phyloP scores from a whole-genome alignment of 2,888 invertebrate species.

The Lepidocyrtinus sp. region DNA sequence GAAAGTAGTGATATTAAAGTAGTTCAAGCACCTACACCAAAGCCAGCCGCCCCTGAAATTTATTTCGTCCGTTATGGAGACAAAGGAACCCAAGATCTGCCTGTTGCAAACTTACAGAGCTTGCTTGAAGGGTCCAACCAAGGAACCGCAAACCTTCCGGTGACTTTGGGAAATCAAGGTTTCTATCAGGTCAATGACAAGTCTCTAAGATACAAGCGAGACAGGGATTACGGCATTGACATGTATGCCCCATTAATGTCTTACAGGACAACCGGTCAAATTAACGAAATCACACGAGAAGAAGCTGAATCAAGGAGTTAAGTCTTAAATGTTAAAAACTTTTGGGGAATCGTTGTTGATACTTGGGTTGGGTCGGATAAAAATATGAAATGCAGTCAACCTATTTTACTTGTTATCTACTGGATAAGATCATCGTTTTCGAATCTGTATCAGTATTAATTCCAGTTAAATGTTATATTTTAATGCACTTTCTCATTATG shows the following conservation, averaged over 20 bases:
- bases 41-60: constrained; percentile 88
- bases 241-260: constrained; percentile 53
- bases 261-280: constrained; percentile 35
- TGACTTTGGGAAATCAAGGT: background rate
- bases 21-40: constrained; percentile 83
- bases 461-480: too few species aligned
- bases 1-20: constrained; percentile 76
- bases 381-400: too few species aligned
- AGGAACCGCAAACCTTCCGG: background rate
- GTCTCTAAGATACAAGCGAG: constrained; percentile 22
- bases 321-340: too few species aligned
- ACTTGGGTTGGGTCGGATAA: too few species aligned
- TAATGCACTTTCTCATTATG: too few species aligned
- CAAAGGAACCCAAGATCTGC: constrained; percentile 24
- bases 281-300: constrained; percentile 38
- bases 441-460: too few species aligned
- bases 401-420: background rate
- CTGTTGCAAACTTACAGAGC: constrained; percentile 25
- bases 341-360: too few species aligned
- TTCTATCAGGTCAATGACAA: background rate
- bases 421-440: background rate
- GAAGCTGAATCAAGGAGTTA: constrained; percentile 30
- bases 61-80: constrained; percentile 67
- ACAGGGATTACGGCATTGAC: constrained; percentile 29
- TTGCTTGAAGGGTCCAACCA: too few species aligned